A percentile compares a stretch with the other conserved stretches of the same genome.
phyloP scores from a whole-genome alignment of 2,797 vertebrate genomes.

The Silurus aristotelis region DNA sequence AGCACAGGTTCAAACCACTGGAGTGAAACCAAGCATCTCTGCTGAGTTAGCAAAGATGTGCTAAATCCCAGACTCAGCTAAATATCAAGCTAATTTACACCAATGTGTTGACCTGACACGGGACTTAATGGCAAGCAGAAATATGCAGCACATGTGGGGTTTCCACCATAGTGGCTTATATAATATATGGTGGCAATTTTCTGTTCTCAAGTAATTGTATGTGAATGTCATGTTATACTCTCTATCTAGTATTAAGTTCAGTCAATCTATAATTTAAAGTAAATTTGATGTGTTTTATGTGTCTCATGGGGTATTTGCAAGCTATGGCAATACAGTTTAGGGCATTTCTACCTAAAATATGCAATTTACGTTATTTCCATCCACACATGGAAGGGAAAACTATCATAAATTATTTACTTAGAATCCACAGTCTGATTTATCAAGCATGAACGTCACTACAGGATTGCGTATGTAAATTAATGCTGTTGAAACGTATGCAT shows the following conservation, averaged over 20 bases:
- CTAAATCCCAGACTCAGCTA: slow-evolving; percentile 33
- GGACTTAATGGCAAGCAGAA: slow-evolving; percentile 1
- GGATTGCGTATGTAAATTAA: slow-evolving; percentile 1
- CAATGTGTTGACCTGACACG: slow-evolving; percentile 25
- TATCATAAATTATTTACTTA: slow-evolving; percentile 46
- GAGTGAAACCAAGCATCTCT: slow-evolving; percentile 29
- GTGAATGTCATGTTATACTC: background rate
- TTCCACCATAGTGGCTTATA: background rate
- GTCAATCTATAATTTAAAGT: background rate
- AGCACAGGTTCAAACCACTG: slow-evolving; percentile 27
- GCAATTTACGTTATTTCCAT: background rate
- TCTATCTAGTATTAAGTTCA: background rate
- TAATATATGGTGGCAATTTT: background rate
- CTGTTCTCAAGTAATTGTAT: background rate
- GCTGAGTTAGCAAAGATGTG: slow-evolving; percentile 34
- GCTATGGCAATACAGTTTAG: too few relatives aligned
- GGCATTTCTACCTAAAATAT: background rate
- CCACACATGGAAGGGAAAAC: background rate
- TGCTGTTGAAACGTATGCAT: background rate
- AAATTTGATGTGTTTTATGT: background rate
- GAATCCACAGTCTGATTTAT: slow-evolving; percentile 32
- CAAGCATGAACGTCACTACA: slow-evolving; percentile 17
- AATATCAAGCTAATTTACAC: slow-evolving; percentile 34
- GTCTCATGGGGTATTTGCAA: background rate
- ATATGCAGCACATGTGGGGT: slow-evolving; percentile 49